Conservation (phyloP, 2,888 invertebrate species). For the Perizoma flavofasciatum region DNA sequence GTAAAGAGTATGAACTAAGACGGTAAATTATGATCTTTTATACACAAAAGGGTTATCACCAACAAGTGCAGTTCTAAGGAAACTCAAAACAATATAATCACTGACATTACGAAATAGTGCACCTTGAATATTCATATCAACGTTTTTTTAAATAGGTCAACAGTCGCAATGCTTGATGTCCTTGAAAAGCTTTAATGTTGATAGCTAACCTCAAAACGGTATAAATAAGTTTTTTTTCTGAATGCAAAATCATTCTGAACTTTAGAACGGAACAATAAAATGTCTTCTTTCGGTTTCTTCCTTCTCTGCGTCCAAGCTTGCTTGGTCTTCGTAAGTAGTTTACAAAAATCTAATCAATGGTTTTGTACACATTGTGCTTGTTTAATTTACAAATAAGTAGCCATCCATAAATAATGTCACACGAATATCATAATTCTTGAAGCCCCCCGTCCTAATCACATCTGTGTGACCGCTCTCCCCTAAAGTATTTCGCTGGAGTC, state of each 20-base stretch:
- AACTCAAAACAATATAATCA: slow-evolving; percentile 9
- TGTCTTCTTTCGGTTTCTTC: background rate
- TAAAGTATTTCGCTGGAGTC: too few species aligned
- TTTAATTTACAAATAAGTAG: too few species aligned
- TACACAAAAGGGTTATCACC: too few species aligned
- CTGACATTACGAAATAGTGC: slow-evolving; percentile 7
- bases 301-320: slow-evolving; percentile 29
- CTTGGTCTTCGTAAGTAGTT: slow-evolving; percentile 38
- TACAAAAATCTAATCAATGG: background rate
- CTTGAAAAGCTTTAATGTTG: background rate
- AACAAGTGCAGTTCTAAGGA: background rate
- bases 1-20: background rate
- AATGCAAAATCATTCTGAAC: background rate
- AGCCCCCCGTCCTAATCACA: too few species aligned
- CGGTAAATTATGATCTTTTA: too few species aligned
- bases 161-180: too few species aligned
- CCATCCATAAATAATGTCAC: too few species aligned
- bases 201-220: background rate
- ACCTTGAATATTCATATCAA: too few species aligned
- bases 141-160: too few species aligned
- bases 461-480: too few species aligned
- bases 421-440: too few species aligned
- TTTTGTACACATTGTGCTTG: too few species aligned
- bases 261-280: slow-evolving; percentile 21
- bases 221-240: background rate